Evolutionary conservation across 1,140 invertebrate genomes (phyloP).

Genomic region (Eriosoma lanigerum): DNA sequence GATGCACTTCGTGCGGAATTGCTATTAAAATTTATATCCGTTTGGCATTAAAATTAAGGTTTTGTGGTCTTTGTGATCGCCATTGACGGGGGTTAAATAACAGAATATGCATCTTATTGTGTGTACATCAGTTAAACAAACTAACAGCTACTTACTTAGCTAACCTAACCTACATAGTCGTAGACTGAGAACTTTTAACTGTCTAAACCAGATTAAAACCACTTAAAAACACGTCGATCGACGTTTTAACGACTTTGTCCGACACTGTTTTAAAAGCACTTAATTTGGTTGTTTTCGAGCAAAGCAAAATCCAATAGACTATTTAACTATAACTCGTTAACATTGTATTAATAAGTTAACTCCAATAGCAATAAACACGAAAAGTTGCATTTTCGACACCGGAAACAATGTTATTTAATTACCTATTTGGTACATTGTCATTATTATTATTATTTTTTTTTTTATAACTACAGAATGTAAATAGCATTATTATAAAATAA

Average conservation of each 20-base stretch:
- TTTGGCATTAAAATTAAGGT: background rate
- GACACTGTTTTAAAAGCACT: background rate
- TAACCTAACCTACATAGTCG: background rate
- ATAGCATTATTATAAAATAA: too few relatives aligned
- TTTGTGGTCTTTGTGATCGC: background rate
- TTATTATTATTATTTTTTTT: too few relatives aligned
- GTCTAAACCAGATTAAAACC: constrained; percentile 15
- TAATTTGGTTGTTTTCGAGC: background rate
- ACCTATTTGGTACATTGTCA: too few relatives aligned
- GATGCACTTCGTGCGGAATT: background rate
- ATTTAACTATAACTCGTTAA: too few relatives aligned
- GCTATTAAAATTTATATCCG: constrained; percentile 29
- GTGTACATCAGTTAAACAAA: background rate
- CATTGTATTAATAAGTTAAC: too few relatives aligned
- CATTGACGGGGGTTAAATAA: background rate
- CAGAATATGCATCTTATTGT: background rate
- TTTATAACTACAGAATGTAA: too few relatives aligned
- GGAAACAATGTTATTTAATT: too few relatives aligned
- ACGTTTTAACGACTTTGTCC: constrained; percentile 11
- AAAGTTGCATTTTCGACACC: too few relatives aligned
- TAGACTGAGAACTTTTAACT: background rate
- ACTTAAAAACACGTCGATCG: background rate
- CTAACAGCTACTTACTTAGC: background rate
- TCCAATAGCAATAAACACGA: too few relatives aligned
- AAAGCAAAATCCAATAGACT: too few relatives aligned